Evolutionary conservation across 2,888 invertebrate species (phyloP), one percentile per base, ranked within the genome.

Genomic region (Cataglyphis livida): DNA sequence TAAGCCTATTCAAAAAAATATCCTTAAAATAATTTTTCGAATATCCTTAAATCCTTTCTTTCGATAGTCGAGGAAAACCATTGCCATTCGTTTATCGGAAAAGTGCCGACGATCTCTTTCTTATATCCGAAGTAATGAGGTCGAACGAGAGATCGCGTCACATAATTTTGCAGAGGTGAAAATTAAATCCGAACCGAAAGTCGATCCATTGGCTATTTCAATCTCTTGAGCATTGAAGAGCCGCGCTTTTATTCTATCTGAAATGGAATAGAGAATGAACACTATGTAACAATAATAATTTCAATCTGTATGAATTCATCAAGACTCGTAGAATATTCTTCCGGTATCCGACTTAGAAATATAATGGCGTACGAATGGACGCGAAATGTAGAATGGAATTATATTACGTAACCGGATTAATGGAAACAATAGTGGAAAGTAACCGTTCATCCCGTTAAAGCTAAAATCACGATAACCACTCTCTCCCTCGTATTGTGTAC

Each of bases 71-170:
- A n/a, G 6, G 3, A 21, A 54, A 70, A 21, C 9, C 35, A 51
- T 54, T 12, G 35, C 35, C 35, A 18, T 57, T 32, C 57, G 25
- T 38, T 71, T 71, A 71, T 38, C 57, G 70, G 44, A 21, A 71
- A 71, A 71, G 38, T 54, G 35, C 35, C 57, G 54, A 18, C 6
- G 15, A 25, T 57, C 38, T 35, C 15, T 44, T 57, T 71, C 57
- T 71, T 70, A 54, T 21, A 54, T n/a, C 32, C 6, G 18, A 57
- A 57, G 38, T 71, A 51, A 68, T 35, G 15, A 54, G 41, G 44
- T 70, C 57, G 38, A 57, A 21, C 70, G 18, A 71, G 21, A 57
- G 44, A 71, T 71, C 15, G 68, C 51, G 68, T 70, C 51, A 35
- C 15, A 44, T 57, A 71, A 57, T 71, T 57, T 71, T 21, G 57